A percentile compares a stretch with the other conserved stretches of the same genome.
Evolutionary conservation across 2,797 vertebrate species (phyloP).

Genomic region (Ctenosaura bakeri): DNA sequence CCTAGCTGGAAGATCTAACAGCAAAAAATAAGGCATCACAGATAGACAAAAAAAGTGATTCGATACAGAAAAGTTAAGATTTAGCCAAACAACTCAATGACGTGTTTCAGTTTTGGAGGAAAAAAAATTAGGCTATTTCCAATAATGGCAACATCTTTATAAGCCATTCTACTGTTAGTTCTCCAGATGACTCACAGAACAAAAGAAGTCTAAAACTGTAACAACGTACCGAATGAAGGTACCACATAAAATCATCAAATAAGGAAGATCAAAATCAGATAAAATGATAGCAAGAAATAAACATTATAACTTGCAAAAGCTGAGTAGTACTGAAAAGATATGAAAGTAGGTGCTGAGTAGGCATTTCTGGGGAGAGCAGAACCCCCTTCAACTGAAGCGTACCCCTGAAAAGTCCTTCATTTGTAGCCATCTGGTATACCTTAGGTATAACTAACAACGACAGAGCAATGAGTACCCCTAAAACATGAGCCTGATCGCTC

Average conservation of each 20-base stretch:
- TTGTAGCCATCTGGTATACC: background rate
- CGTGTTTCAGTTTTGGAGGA: background rate
- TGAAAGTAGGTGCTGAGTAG: background rate
- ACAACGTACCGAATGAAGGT: background rate
- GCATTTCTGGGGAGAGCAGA: background rate
- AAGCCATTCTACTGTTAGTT: background rate
- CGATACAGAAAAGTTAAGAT: background rate
- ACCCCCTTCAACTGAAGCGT: background rate
- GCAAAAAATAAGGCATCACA: background rate
- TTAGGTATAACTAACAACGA: background rate
- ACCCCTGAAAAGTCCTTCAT: background rate
- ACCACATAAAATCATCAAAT: background rate
- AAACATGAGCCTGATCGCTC: background rate
- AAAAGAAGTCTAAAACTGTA: background rate
- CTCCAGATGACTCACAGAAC: background rate
- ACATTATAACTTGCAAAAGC: background rate
- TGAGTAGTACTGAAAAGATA: background rate
- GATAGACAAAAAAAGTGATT: background rate
- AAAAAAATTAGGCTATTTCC: background rate
- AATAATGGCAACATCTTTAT: background rate
- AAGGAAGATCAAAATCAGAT: background rate
- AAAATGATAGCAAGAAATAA: background rate
- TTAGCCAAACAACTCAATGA: too few species aligned
- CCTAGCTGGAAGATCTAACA: background rate
- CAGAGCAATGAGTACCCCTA: background rate